A percentile compares a stretch with the other conserved stretches of the same genome.
These are phyloP conservation scores for Eurypyga helias DNA, from an alignment of 2,113 vertebrate genomes.

Conservation along the genomic window DNA sequence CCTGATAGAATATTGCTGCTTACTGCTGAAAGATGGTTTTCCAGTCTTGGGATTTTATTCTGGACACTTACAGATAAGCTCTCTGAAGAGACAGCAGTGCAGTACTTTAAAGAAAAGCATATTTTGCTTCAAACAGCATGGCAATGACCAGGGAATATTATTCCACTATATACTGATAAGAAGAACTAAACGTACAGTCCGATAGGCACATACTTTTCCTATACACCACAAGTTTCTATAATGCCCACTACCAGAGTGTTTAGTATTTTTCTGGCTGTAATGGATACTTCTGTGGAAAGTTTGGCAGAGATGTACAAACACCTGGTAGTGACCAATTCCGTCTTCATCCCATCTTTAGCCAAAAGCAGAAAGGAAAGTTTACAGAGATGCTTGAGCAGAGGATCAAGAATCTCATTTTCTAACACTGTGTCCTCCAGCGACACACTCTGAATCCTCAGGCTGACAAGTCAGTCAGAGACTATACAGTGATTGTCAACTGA, in stretches of 20 bases:
- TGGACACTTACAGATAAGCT: neutral
- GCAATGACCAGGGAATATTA: neutral
- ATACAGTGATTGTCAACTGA: fast-evolving
- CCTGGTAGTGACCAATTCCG: neutral
- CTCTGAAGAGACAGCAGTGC: neutral
- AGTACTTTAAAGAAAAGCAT: neutral
- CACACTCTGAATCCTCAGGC: neutral
- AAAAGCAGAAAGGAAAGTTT: neutral
- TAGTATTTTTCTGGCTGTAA: neutral
- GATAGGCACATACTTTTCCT: neutral
- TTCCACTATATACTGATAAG: neutral
- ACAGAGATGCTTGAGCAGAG: neutral
- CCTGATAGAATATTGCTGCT: neutral
- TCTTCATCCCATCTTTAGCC: neutral
- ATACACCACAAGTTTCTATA: neutral
- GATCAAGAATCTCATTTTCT: neutral
- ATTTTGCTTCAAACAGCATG: neutral
- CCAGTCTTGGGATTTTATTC: neutral
- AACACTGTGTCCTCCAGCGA: neutral
- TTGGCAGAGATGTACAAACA: neutral
- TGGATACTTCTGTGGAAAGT: neutral
- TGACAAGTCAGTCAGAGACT: neutral
- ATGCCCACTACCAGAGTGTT: neutral
- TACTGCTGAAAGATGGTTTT: neutral
- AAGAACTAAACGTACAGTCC: neutral